A percentile compares a stretch with the other conserved stretches of the same genome.
Evolutionary conservation across 2,888 invertebrate genomes (phyloP).

Genomic region (Papilio protenor): DNA sequence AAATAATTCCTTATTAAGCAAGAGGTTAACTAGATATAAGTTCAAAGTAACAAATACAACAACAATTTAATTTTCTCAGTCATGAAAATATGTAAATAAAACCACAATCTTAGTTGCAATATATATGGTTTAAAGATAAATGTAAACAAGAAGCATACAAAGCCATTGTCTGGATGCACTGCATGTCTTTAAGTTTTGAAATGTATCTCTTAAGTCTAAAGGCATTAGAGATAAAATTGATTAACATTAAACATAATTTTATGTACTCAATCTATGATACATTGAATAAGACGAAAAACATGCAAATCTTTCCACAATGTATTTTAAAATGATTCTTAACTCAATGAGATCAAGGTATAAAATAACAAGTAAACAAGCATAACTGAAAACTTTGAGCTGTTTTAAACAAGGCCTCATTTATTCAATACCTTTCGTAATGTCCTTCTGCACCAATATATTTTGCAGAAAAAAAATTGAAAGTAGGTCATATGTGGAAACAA

Average conservation of each 20-base stretch:
- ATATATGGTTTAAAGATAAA: not conserved
- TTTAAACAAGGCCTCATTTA: constrained; percentile 6
- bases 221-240: not conserved
- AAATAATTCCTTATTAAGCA: not conserved
- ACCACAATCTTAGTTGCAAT: not conserved
- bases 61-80: not conserved
- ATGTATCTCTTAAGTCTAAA: not conserved
- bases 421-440: constrained; percentile 3
- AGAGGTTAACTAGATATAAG: not conserved
- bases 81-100: not conserved
- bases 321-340: constrained; percentile 6
- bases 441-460: constrained; percentile 13
- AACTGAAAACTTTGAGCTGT: not conserved
- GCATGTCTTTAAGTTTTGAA: not conserved
- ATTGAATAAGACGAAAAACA: constrained; percentile 6
- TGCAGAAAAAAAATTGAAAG: constrained; percentile 11
- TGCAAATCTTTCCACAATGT: not conserved
- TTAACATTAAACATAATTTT: no score
- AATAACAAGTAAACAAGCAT: not conserved
- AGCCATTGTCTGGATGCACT: not conserved
- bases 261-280: not conserved
- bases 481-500: constrained; percentile 15
- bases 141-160: not conserved
- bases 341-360: not conserved
- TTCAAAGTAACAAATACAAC: not conserved